phyloP scores from a whole-genome alignment of 2,113 vertebrate species.

The Glaucidium brasilianum region DNA sequence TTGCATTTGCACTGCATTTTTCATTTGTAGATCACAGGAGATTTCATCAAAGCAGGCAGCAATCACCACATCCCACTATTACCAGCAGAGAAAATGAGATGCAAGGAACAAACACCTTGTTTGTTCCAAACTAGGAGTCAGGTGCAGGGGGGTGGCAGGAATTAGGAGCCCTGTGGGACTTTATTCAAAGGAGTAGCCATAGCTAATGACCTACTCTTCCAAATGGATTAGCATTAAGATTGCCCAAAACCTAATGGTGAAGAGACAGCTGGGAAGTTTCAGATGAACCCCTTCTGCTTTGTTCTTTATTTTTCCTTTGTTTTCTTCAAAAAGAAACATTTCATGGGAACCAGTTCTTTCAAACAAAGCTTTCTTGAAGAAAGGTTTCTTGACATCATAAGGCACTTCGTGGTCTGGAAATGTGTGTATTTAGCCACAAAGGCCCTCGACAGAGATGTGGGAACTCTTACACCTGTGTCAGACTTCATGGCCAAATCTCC shows the following conservation, averaged over 20 bases:
- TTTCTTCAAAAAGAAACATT: not conserved
- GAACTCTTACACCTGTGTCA: not conserved
- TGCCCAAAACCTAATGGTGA: not conserved
- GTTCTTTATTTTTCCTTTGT: not conserved
- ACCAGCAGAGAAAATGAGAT: not conserved
- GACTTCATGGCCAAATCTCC: not conserved
- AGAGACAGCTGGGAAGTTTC: not conserved
- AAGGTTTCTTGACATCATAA: not conserved
- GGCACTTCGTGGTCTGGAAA: not conserved
- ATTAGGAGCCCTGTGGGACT: not conserved
- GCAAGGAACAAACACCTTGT: not conserved
- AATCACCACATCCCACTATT: slow-evolving; percentile 3
- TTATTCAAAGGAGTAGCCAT: not conserved
- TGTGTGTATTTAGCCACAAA: not conserved
- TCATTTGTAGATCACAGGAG: slow-evolving; percentile 11
- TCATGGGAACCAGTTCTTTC: not conserved
- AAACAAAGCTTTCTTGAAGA: not conserved
- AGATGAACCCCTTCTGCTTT: not conserved
- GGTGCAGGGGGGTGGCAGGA: not conserved
- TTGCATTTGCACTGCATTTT: slow-evolving; percentile 19
- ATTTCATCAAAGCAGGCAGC: slow-evolving; percentile 34
- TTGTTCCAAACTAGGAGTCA: not conserved
- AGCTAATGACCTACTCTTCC: not conserved
- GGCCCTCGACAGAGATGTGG: not conserved
- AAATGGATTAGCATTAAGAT: not conserved